Conservation (phyloP, 1,140 invertebrate species). For the Tetranychus cinnabarinus region DNA sequence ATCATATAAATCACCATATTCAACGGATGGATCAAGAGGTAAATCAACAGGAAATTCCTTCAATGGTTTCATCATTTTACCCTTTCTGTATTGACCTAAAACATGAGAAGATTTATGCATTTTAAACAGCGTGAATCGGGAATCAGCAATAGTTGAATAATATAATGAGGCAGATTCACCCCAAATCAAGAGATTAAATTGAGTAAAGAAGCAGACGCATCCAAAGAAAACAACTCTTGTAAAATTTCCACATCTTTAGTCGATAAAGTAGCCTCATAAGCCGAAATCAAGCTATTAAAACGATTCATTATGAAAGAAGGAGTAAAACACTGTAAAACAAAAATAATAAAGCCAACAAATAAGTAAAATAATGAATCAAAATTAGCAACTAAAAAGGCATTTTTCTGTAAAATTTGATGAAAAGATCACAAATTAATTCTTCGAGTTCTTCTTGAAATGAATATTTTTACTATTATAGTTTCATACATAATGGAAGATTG, state of each 20-base stretch:
- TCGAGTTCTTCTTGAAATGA: no score
- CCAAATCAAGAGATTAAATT: not conserved
- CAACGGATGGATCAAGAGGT: not conserved
- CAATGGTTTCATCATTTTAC: not conserved
- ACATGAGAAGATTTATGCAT: not conserved
- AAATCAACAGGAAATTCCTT: not conserved
- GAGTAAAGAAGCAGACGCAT: not conserved
- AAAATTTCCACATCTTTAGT: not conserved
- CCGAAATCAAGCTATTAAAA: no score
- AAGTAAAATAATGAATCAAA: no score
- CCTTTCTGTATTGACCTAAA: not conserved
- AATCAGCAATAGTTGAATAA: not conserved
- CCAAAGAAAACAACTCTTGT: not conserved
- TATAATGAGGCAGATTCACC: not conserved
- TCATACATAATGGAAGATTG: no score
- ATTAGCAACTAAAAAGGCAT: no score
- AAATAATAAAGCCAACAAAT: no score
- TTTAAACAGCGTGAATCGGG: not conserved
- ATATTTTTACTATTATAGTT: not conserved
- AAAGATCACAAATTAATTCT: no score
- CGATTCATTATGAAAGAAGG: no score
- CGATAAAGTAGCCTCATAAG: not conserved
- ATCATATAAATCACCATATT: not conserved
- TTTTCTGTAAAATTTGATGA: no score
- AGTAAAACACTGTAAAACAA: no score